Evolutionary conservation across 2,113 vertebrate species (phyloP).

Genomic region (Siniperca chuatsi): DNA sequence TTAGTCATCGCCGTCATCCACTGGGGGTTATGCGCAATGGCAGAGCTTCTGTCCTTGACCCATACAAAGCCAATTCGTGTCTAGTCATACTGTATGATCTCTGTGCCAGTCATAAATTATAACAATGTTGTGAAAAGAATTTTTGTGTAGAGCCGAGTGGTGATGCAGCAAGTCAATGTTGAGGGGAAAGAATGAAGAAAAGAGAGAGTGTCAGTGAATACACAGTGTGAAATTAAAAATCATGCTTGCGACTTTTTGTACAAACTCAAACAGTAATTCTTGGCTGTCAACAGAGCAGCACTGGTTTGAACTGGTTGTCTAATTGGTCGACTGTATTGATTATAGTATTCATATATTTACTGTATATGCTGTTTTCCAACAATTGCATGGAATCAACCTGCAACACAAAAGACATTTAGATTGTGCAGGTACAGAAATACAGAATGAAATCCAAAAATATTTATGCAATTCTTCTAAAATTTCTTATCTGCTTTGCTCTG

Average conservation of each 20-base stretch:
- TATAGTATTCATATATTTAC: neutral
- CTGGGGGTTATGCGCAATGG: conserved; percentile 3
- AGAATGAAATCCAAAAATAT: neutral
- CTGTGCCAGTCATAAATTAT: neutral
- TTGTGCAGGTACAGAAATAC: neutral
- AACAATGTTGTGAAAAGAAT: neutral
- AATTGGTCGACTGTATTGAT: neutral
- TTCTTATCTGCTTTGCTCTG: neutral
- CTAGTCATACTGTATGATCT: neutral
- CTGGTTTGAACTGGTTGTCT: neutral
- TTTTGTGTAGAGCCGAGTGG: neutral
- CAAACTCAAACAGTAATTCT: neutral
- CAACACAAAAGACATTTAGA: neutral
- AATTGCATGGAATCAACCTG: neutral
- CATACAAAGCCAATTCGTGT: conserved; percentile 15
- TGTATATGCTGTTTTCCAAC: neutral
- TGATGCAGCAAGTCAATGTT: neutral
- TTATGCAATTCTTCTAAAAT: neutral
- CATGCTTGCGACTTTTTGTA: neutral
- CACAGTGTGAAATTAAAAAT: neutral
- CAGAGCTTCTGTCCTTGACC: conserved; percentile 43
- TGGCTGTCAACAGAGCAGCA: neutral
- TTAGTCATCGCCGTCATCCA: conserved; percentile 31
- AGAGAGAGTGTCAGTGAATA: neutral
- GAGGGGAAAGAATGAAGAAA: neutral